phyloP scores from a whole-genome alignment of 2,888 invertebrate genomes.

The Papilio demoleus region DNA sequence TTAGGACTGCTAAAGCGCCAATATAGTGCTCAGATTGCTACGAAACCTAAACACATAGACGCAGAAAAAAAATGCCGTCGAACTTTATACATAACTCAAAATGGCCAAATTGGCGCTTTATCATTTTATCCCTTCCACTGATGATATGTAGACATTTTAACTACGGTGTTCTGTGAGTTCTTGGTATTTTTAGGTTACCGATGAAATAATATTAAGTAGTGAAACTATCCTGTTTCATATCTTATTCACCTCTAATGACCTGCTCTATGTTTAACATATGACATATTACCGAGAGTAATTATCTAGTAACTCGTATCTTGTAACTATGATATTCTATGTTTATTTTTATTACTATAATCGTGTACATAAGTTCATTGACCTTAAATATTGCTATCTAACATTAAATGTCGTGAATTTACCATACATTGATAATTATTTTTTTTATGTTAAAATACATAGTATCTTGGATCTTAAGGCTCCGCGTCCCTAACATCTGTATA shows the following conservation, averaged over 20 bases:
- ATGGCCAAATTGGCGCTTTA: too few species aligned
- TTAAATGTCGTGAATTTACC: slow-evolving; percentile 4
- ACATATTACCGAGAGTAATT: neutral
- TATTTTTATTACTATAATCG: slow-evolving; percentile 13
- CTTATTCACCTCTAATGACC: neutral
- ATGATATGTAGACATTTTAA: neutral
- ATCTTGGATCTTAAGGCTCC: too few species aligned
- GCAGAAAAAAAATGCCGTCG: too few species aligned
- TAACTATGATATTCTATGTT: neutral
- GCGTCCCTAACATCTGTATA: neutral
- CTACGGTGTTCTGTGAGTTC: neutral
- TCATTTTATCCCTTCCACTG: too few species aligned
- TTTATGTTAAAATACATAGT: slow-evolving; percentile 6
- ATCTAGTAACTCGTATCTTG: neutral
- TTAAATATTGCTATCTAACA: neutral
- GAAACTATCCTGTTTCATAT: neutral
- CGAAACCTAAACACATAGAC: too few species aligned
- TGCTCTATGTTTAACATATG: neutral
- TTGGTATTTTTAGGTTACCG: neutral
- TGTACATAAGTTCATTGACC: slow-evolving; percentile 9
- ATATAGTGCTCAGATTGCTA: too few species aligned
- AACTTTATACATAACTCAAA: too few species aligned
- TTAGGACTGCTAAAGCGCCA: too few species aligned
- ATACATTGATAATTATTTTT: slow-evolving; percentile 2
- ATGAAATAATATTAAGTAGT: neutral